Conservation (phyloP, 2,888 invertebrate species). For the Drosophila yooni region DNA sequence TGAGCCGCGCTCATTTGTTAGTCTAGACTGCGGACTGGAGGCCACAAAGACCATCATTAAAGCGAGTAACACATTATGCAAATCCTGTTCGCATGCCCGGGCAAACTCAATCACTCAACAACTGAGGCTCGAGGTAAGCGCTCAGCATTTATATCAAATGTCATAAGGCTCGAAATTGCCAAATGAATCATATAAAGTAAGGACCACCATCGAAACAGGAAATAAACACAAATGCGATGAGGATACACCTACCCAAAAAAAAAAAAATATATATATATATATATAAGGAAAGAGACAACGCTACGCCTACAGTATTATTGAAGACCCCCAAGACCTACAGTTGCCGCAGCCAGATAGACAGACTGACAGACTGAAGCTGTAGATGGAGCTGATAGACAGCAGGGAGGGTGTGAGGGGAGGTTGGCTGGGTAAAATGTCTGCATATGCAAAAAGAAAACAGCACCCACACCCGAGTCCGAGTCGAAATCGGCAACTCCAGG, state of each 20-base stretch:
- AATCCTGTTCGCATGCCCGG: constrained; percentile 53
- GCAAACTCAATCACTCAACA: constrained; percentile 57
- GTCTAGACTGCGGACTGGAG: constrained; percentile 50
- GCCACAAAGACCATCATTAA: constrained; percentile 53
- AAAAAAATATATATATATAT: not conserved
- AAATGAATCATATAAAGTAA: constrained; percentile 75
- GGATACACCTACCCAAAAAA: constrained; percentile 58
- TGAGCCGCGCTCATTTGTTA: constrained; percentile 46
- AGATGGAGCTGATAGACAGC: constrained; percentile 38
- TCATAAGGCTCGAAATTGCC: constrained; percentile 74
- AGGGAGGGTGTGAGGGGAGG: constrained; percentile 10
- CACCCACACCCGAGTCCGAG: constrained; percentile 52
- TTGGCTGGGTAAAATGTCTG: constrained; percentile 38
- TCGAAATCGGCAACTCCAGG: constrained; percentile 13
- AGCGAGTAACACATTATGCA: constrained; percentile 66
- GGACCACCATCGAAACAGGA: constrained; percentile 79
- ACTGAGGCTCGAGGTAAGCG: constrained; percentile 29
- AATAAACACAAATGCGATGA: constrained; percentile 65
- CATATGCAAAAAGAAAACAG: constrained; percentile 54
- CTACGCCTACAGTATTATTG: constrained; percentile 55
- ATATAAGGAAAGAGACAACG: constrained; percentile 19
- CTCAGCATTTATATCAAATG: constrained; percentile 78
- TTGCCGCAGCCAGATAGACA: constrained; percentile 18
- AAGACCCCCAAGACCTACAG: constrained; percentile 40
- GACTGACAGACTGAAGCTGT: constrained; percentile 15